Evolutionary conservation across 2,888 invertebrate genomes (phyloP), one percentile per base, ranked within the genome.

Genomic region (Agonopterix heracliana): DNA sequence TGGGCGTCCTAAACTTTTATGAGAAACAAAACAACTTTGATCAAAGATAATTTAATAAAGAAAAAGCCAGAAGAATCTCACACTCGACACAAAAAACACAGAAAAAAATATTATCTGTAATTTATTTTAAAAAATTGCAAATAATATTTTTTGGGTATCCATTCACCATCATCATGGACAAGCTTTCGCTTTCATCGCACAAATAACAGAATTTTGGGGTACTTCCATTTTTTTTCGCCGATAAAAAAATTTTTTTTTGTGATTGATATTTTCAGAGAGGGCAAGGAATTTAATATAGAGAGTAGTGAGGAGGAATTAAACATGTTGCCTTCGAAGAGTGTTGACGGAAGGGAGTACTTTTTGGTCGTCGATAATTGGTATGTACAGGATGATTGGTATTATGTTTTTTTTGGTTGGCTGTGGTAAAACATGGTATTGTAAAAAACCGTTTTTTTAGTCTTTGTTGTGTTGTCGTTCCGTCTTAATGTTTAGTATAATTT

Each of bases 211-310:
- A 26, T 26, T 7, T 26, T 2, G 26, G 26, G 26, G 5, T 26
- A 26, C 1, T n/a, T n/a, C n/a, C n/a, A 5, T 5, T 26, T 26
- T 26, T 5, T 26, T 26, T 26, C 3, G 26, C 2, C 5, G 26
- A 26, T 26, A 26, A 26, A 26, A 26, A 26, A 0, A 26, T 1
- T 5, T 5, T 5, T 26, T 26, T 26, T 26, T 26, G 57, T 68
- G 66, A 59, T 77, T 78, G 58, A 73, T 71, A 66, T 76, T 87
- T 86, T 83, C 86, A 86, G 86, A 85, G 68, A 71, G 62, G 71
- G 64, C 76, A 81, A 76, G 66, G 71, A 77, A 64, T 84, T 81
- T 79, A 68, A 76, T 57, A 76, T 72, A 66, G 85, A 83, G 59
- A 78, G 73, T 80, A 83, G 81, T 76, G 85, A 86, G 56, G 83